Evolutionary conservation across 1,140 invertebrate genomes (phyloP).

Genomic region (Vollenhovia emeryi): DNA sequence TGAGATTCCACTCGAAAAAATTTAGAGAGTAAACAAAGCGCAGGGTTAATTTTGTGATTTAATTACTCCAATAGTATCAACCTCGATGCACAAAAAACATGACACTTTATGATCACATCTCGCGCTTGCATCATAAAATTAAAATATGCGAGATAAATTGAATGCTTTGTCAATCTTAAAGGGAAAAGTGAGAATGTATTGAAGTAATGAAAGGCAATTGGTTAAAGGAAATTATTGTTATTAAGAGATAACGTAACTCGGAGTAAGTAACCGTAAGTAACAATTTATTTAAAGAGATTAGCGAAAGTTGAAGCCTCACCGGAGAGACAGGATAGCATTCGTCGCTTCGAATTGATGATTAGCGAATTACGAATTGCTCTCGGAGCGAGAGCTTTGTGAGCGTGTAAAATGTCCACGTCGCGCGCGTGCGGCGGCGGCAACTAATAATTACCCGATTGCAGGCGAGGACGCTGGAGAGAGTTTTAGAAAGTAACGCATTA

Average conservation of each 20-base stretch:
- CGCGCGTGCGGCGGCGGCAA: not conserved
- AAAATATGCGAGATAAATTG: constrained; percentile 37
- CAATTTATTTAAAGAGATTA: constrained; percentile 37
- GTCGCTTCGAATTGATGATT: constrained; percentile 22
- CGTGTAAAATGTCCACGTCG: constrained; percentile 9
- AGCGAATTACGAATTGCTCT: constrained; percentile 26
- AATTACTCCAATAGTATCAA: constrained; percentile 71
- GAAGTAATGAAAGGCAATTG: constrained; percentile 11
- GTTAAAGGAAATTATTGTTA: constrained; percentile 18
- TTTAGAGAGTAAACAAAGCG: constrained; percentile 47
- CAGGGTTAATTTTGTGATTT: constrained; percentile 54
- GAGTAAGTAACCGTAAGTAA: not conserved
- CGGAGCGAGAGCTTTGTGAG: constrained; percentile 28
- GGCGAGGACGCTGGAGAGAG: constrained; percentile 24
- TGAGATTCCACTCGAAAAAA: too few relatives aligned
- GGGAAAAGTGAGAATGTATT: not conserved
- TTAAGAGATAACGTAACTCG: constrained; percentile 26
- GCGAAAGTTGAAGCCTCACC: constrained; percentile 31
- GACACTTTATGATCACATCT: constrained; percentile 44
- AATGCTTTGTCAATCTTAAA: constrained; percentile 25
- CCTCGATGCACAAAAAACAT: constrained; percentile 52
- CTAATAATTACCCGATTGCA: constrained; percentile 33
- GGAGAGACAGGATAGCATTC: constrained; percentile 22
- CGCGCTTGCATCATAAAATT: constrained; percentile 8
- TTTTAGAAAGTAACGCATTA: constrained; percentile 51